Base-by-base conservation (phyloP, 1,140 invertebrate genomes). In the Piezodorus guildinii region DNA sequence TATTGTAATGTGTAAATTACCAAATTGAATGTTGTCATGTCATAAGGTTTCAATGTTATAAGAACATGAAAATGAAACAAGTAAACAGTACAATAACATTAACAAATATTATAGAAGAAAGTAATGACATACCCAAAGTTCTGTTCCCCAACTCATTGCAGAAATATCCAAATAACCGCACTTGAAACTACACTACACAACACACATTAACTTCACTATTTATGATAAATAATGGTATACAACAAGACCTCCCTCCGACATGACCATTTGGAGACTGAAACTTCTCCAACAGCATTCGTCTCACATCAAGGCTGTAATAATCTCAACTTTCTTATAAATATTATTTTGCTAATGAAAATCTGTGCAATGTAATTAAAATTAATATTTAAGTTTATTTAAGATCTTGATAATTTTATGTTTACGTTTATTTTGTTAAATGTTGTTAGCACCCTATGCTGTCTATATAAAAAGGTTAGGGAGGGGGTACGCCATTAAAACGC, bases 91-190 rank as follows among this genome's bases (percentile, higher is more conserved):
- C 2, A 4, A 17, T 4, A 49, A 19, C 17, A 21, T 17, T 1
- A 10, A 17, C 16, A n/a, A 49, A 49, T 17, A n/a, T 21, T 17
- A 49, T 19, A 19, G 12, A 2, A 21, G 10, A 12, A 21, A 49
- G 16, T n/a, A 49, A 49, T 10, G 34, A 49, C 46, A 49, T 49
- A 49, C 46, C 46, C 46, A 49, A 49, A 49, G 46, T 49, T 49
- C 46, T n/a, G 46, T 49, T 49, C 46, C 46, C 46, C 46, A 49
- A 49, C 46, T 49, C 46, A 49, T 49, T 17, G 46, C 46, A 49
- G 46, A 49, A 49, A 49, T 19, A 49, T 49, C 46, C 46, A 19
- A 21, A 49, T 17, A 49, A 49, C 21, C 46, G n/a, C 46, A 49
- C 46, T 19, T 19, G 21, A 49, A 49, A 49, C 46, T 49, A 49